Base-by-base conservation (phyloP, 2,113 vertebrate genomes). In the Sylvilagus bachmani region DNA sequence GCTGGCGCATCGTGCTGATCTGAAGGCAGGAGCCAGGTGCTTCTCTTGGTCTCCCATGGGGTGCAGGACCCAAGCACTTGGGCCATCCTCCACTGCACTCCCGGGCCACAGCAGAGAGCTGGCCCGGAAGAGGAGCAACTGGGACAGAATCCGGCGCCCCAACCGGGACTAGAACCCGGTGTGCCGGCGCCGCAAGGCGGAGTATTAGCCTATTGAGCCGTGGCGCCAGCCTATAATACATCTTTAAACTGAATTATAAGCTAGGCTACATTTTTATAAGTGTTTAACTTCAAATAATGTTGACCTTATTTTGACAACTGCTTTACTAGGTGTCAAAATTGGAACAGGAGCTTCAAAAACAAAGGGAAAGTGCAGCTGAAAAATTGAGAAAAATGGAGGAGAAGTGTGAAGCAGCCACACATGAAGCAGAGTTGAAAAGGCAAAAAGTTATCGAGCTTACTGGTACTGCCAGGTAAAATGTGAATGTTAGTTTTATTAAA, bases 281-380 rank as follows among this genome's bases (percentile, higher is more conserved):
- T 64, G 38, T 95, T 92, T 97, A 87, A 49, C 93, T 96, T 25
- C 86, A 70, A 92, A 82, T 70, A 96, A 69, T 93, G 7, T 90
- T 97, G 64, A 86, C 2, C 29, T 94, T 19, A 79, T 93, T 95
- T 94, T 84, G 96, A 92, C 49, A 58, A 90, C 38, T 92, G 13
- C 33, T 93, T 96, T 95, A 29, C 25, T 92, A 99, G 99, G 98
- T 99, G 74, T 99, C 99, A 25, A 96, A 85, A 94, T 96, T 99
- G 97, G 99, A 99, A 97, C 98, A 99, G 97, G 98, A 99, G 86
- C 98, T 99, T 98, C 99, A 99, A 96, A 99, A 98, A 90, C 98
- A 99, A 94, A 98, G 97, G 74, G 95, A 97, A 6, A 94, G 93
- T 93, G 98, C 98, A 73, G 98, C 98, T 96, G 98, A 98, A 69